These are phyloP conservation scores for Hirundichthys speculiger DNA, from an alignment of 2,113 vertebrate genomes.

Conservation along the genomic window DNA sequence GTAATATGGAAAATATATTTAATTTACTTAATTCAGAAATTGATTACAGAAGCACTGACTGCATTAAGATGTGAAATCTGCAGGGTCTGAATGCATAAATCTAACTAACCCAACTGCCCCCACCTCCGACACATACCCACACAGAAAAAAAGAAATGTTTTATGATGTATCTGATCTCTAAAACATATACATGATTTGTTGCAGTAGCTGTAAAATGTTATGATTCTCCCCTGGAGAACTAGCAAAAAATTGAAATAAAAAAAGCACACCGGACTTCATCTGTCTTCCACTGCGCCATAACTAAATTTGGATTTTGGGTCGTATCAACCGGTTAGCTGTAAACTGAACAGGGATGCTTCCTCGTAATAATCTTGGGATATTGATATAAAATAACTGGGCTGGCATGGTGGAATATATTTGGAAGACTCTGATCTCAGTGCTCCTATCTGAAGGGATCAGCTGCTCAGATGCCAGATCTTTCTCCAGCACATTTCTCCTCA, in stretches of 20 bases:
- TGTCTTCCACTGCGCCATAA: constrained; percentile 24
- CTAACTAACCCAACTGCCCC: neutral
- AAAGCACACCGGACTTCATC: constrained; percentile 34
- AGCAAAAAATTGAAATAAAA: constrained; percentile 25
- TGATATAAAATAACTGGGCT: constrained; percentile 27
- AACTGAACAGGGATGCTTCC: constrained; percentile 20
- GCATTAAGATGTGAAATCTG: neutral
- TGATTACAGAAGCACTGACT: neutral
- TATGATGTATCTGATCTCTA: constrained; percentile 15
- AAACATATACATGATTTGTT: constrained; percentile 27
- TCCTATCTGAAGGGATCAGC: constrained; percentile 63
- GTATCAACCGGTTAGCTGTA: constrained; percentile 18
- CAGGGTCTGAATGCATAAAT: constrained; percentile 1
- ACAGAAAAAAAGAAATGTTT: constrained; percentile 10
- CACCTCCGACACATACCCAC: too few relatives aligned
- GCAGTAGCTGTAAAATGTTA: constrained; percentile 29
- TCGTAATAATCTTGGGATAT: constrained; percentile 33
- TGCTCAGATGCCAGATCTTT: constrained; percentile 56
- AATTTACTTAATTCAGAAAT: constrained; percentile 6
- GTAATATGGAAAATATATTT: neutral
- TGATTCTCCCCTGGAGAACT: neutral
- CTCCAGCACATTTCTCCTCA: constrained; percentile 63
- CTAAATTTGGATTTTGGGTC: constrained; percentile 50
- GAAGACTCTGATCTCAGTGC: constrained; percentile 50
- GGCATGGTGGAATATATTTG: constrained; percentile 38